Percentiles rank a stretch among this genome's conserved stretches.
Evolutionary conservation across 2,113 vertebrate genomes (phyloP).

Genomic region (Pogona vitticeps): DNA sequence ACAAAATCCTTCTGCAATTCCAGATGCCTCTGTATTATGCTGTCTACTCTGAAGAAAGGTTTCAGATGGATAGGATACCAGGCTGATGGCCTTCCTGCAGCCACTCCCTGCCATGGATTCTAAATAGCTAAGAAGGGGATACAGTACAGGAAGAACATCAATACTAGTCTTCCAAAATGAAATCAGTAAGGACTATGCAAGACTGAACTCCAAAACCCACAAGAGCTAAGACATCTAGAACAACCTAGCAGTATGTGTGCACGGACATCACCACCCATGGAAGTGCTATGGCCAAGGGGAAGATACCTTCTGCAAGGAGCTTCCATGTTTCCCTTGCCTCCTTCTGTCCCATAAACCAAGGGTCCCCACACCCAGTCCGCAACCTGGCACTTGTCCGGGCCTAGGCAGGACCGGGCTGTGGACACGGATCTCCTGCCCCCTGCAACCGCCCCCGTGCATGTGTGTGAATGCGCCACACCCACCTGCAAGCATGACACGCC

Average conservation of each 20-base stretch:
- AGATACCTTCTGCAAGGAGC: not conserved
- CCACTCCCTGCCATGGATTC: not conserved
- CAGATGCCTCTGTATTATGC: not conserved
- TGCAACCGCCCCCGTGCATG: no score
- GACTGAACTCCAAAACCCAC: not conserved
- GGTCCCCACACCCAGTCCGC: no score
- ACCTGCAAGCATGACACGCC: no score
- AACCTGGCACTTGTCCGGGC: no score
- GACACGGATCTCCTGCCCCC: no score
- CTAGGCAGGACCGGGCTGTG: no score
- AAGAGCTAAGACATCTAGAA: not conserved
- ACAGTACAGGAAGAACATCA: not conserved
- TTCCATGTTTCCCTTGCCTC: not conserved
- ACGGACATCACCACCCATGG: not conserved
- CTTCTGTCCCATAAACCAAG: no score
- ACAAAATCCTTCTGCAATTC: conserved; percentile 17
- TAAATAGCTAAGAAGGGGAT: not conserved
- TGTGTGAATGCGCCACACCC: no score
- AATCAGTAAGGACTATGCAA: not conserved
- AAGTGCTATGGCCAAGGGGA: not conserved
- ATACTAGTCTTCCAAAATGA: not conserved
- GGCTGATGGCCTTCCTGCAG: no score
- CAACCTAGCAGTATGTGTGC: no score
- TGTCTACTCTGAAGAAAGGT: not conserved
- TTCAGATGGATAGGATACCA: not conserved